phyloP scores from a whole-genome alignment of 2,888 invertebrate genomes.

The Pyrochroa serraticornis region DNA sequence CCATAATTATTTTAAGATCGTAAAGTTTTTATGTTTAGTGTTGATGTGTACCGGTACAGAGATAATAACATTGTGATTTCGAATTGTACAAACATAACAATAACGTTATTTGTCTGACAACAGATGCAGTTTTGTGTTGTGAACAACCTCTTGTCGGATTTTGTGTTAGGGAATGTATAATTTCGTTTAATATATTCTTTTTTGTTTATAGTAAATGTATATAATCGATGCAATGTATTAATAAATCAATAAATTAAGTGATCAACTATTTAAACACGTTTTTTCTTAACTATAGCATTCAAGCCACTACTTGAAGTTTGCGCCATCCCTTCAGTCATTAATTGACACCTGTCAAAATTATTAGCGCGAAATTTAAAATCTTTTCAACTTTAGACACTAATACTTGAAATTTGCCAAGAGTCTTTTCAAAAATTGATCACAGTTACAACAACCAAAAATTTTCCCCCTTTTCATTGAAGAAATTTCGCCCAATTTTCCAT shows the following conservation, averaged over 20 bases:
- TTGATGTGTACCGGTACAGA: slow-evolving; percentile 8
- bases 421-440: too few species aligned
- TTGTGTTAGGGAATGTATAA: slow-evolving; percentile 33
- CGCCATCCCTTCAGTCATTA: background rate
- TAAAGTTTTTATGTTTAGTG: slow-evolving; percentile 9
- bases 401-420: too few species aligned
- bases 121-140: slow-evolving; percentile 12
- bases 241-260: slow-evolving; percentile 15
- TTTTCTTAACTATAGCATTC: background rate
- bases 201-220: slow-evolving; percentile 39
- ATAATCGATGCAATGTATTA: slow-evolving; percentile 37
- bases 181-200: slow-evolving; percentile 37
- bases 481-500: too few species aligned
- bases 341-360: too few species aligned
- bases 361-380: too few species aligned
- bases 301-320: background rate
- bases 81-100: slow-evolving; percentile 33
- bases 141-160: slow-evolving; percentile 18
- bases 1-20: slow-evolving; percentile 16
- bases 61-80: slow-evolving; percentile 30
- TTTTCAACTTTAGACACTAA: too few species aligned
- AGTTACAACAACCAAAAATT: too few species aligned
- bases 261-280: background rate
- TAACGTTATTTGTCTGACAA: slow-evolving; percentile 29
- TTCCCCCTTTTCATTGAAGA: too few species aligned